Conservation (phyloP, 2,888 invertebrate species). For the Standfussiana lucernea region DNA sequence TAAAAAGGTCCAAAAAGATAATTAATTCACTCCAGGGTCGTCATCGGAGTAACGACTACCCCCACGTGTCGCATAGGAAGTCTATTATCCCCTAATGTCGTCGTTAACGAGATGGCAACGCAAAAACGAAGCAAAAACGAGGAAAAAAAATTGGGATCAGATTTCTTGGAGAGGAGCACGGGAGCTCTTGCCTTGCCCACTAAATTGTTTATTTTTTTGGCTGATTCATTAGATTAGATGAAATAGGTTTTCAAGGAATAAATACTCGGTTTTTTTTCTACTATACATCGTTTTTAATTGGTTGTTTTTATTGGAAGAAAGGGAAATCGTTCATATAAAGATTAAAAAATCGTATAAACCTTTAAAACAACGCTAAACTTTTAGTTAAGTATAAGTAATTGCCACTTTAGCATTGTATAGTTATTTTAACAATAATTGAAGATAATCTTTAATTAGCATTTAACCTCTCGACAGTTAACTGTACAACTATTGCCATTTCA, state of each 20-base stretch:
- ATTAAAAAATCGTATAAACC: neutral
- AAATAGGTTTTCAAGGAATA: slow-evolving; percentile 22
- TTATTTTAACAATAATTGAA: neutral
- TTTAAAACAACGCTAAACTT: neutral
- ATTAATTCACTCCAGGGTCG: slow-evolving; percentile 58
- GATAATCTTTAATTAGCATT: neutral
- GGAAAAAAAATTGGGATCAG: slow-evolving; percentile 47
- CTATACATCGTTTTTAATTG: neutral
- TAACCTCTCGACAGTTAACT: neutral
- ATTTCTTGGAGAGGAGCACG: slow-evolving; percentile 54
- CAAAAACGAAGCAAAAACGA: slow-evolving; percentile 67
- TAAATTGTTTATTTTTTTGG: slow-evolving; percentile 43
- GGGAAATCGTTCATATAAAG: neutral
- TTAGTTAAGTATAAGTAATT: neutral
- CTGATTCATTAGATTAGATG: slow-evolving; percentile 42
- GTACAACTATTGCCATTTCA: neutral
- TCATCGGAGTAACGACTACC: slow-evolving; percentile 44
- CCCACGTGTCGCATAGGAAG: slow-evolving; percentile 72
- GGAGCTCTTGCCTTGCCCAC: slow-evolving; percentile 37
- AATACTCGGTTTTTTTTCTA: neutral
- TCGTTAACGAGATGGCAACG: slow-evolving; percentile 70
- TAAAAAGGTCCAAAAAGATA: slow-evolving; percentile 40
- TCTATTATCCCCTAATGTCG: slow-evolving; percentile 74
- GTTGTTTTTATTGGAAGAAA: slow-evolving; percentile 3
- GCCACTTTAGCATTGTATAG: neutral